These are phyloP conservation scores for Sebastes iracundus DNA, from an alignment of 2,797 vertebrate species.

Conservation along the genomic window DNA sequence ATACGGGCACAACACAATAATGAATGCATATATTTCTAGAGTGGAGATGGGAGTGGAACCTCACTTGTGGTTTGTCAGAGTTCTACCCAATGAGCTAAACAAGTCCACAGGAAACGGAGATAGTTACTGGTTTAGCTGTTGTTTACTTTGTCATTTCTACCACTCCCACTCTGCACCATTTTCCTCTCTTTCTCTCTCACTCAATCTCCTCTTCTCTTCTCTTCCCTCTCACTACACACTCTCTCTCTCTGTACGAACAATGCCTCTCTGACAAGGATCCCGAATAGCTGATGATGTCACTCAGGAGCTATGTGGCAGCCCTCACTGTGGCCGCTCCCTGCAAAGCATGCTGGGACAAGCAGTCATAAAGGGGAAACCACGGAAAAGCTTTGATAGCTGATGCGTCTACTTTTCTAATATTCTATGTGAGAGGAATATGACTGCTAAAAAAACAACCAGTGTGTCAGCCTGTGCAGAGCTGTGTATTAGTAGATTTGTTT, in stretches of 20 bases:
- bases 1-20: neutral
- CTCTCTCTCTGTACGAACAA: constrained; percentile 65
- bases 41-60: neutral
- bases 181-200: neutral
- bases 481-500: neutral
- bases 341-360: constrained; percentile 80
- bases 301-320: constrained; percentile 72
- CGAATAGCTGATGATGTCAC: constrained; percentile 79
- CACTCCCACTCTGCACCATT: constrained; percentile 8
- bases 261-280: constrained; percentile 65
- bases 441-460: neutral
- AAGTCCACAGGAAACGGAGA: constrained; percentile 2
- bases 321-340: constrained; percentile 37
- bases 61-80: neutral
- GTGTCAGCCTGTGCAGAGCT: neutral
- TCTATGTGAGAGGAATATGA: neutral
- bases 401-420: neutral
- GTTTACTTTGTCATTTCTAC: constrained; percentile 29
- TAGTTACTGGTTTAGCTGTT: constrained; percentile 19
- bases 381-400: neutral
- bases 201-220: constrained; percentile 2
- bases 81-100: constrained; percentile 24
- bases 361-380: constrained; percentile 15
- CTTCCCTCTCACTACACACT: neutral
- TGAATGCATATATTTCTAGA: neutral